Evolutionary conservation across 2,113 vertebrate genomes (phyloP), one percentile per base, ranked within the genome.

Genomic region (Oxyura jamaicensis): DNA sequence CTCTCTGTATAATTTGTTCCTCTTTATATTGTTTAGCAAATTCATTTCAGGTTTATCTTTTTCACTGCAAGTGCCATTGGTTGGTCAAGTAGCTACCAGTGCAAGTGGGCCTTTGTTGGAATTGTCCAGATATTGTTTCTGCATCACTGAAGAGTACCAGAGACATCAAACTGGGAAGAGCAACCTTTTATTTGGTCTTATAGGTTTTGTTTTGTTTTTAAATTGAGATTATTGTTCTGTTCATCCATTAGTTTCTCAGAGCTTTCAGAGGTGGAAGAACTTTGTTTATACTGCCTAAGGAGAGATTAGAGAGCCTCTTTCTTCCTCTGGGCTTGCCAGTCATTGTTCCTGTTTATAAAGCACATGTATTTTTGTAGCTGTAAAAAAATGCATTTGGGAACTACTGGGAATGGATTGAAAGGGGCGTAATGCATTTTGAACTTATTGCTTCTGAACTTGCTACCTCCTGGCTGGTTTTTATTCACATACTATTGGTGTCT

Each of bases 271-370:
- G 75, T 92, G 72, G 69, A 42, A 90, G 80, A 90, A 78, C 83
- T 95, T 90, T 84, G 69, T 95, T 96, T 96, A 86, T 86, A 83
- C 86, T 96, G 92, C 91, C 80, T 44, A 59, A 91, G 86, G 88
- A 95, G 88, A 93, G 90, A 93, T 91, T 90, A 91, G 72, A 84
- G 86, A 93, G 72, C 39, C 48, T 71, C 68, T 69, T 83, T 97
- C 72, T 95, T 96, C 92, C 91, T 91, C 85, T 75, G 76, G 90
- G 83, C 26, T 60, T 91, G 90, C 72, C 88, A 95, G 79, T 90
- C 88, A 92, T 97, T 96, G 93, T 96, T 96, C 73, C 65, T 93
- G 91, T 96, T 95, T 92, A 93, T 89, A 92, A 92, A 96, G 90
- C 74, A 82, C 11, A 8, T 84, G 86, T 88, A 93, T 86, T 93